Percentiles rank a stretch among this genome's conserved stretches.
Conservation (phyloP, 2,797 vertebrate species). For the Arctocebus calabarensis region DNA sequence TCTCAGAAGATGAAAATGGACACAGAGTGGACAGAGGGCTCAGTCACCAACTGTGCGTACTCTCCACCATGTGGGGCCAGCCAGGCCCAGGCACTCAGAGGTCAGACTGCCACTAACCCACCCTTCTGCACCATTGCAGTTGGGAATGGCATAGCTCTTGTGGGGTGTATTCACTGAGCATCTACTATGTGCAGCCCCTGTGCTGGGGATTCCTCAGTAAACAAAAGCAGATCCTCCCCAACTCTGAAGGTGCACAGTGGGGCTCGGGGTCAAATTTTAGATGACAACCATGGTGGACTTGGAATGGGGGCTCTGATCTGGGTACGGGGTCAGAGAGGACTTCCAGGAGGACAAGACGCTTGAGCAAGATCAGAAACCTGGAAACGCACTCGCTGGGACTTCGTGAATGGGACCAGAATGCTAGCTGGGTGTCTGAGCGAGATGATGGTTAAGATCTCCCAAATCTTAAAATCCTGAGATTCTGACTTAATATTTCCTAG, state of each 20-base stretch:
- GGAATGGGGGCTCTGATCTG: neutral
- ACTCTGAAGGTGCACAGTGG: neutral
- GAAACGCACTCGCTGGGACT: neutral
- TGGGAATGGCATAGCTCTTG: rapidly evolving
- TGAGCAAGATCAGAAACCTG: neutral
- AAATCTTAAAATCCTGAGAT: neutral
- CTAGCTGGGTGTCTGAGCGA: neutral
- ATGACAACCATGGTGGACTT: neutral
- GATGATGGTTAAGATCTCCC: neutral
- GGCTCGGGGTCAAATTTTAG: neutral
- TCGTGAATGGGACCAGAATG: neutral
- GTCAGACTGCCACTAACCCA: neutral
- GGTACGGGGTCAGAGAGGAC: neutral
- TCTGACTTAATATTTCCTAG: neutral
- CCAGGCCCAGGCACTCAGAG: neutral
- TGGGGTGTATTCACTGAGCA: neutral
- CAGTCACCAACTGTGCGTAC: neutral
- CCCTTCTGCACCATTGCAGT: rapidly evolving
- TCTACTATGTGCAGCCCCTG: rapidly evolving
- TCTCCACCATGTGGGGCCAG: neutral
- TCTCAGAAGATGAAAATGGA: neutral
- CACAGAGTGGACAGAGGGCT: neutral
- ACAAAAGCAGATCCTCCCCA: neutral
- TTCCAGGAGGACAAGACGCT: neutral
- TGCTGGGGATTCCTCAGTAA: neutral